Evolutionary conservation across 2,113 vertebrate genomes (phyloP), one percentile per base, ranked within the genome.

Genomic region (Tenrec ecaudatus): DNA sequence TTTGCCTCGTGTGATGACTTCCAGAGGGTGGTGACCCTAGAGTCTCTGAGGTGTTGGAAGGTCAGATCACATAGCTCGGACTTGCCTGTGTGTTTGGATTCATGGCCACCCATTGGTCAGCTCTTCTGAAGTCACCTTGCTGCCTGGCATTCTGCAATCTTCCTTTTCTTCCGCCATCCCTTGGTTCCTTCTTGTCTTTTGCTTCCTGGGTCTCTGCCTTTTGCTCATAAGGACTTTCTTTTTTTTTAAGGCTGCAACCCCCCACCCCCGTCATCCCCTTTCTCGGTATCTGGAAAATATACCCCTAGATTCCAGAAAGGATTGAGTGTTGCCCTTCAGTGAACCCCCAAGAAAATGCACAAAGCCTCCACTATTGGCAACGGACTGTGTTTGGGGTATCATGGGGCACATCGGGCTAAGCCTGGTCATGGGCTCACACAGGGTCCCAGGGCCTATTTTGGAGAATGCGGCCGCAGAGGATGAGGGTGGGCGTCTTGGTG

Each of bases 321-420:
- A 76, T 82, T 76, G 60, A 47, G 6, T 75, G 58, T 57, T 89
- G 77, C 82, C 53, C 91, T 96, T 97, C 85, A 88, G 47, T 27
- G 68, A 95, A 3, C 87, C 92, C 62, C 64, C 96, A 82, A 84
- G 75, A 95, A 95, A 93, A 1, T 73, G 3, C 87, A 97, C 90
- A 96, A 95, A 97, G 88, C 71, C 57, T 90, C 94, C 66, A 57
- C 96, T 94, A 92, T 81, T 97, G 97, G 86, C 20, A 0, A 85
- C 77, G 80, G 77, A 80, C 53, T 94, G 33, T 88, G 94, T 92
- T 96, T 96, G 92, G 78, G 80, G 90, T 91, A 75, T 93, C 92
- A 16, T 77, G 92, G 93, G 69, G 92, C 92, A 92, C 90, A 69
- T 89, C 92, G 92, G 90, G 93, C 90, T 96, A 96, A 95, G 79